Percentiles rank a stretch among this genome's conserved stretches.
Evolutionary conservation across 2,797 vertebrate species (phyloP).

Genomic region (Pipistrellus pipistrellus): DNA sequence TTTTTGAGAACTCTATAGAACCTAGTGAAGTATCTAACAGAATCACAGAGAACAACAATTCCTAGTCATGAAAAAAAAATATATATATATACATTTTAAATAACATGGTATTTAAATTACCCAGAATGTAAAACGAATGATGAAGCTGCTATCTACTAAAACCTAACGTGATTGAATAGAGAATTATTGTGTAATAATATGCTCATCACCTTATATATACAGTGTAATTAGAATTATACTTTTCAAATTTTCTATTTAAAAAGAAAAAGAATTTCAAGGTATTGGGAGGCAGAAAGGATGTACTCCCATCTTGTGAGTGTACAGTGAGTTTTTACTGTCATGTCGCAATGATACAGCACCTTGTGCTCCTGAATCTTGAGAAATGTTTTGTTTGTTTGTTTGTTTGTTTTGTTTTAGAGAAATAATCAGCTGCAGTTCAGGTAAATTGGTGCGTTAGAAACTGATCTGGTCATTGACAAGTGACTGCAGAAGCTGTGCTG

Average conservation of each 20-base stretch:
- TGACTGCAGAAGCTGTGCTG: slow-evolving; percentile 85
- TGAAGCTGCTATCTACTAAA: slow-evolving; percentile 59
- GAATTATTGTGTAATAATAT: slow-evolving; percentile 84
- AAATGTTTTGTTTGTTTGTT: slow-evolving; percentile 58
- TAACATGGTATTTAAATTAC: slow-evolving; percentile 68
- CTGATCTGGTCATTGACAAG: slow-evolving; percentile 87
- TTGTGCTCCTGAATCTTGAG: slow-evolving; percentile 81
- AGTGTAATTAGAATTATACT: slow-evolving; percentile 72
- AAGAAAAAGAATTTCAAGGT: not conserved
- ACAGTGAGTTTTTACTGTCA: slow-evolving; percentile 63
- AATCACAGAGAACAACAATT: slow-evolving; percentile 48
- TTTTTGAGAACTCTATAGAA: slow-evolving; percentile 48
- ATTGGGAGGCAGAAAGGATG: not conserved
- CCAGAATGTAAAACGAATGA: slow-evolving; percentile 63
- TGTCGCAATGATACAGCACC: slow-evolving; percentile 85
- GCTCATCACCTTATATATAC: slow-evolving; percentile 85
- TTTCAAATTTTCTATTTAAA: slow-evolving; percentile 14
- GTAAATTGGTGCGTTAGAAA: slow-evolving; percentile 86
- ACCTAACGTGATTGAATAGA: slow-evolving; percentile 68
- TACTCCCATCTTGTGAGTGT: slow-evolving; percentile 67
- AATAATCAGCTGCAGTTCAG: slow-evolving; percentile 84
- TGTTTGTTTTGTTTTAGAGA: slow-evolving; percentile 82
- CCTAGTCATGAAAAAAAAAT: slow-evolving; percentile 25
- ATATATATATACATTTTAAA: not conserved
- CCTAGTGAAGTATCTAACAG: not conserved